Evolutionary conservation across 2,113 vertebrate species (phyloP).

Genomic region (Ageneiosus marmoratus): DNA sequence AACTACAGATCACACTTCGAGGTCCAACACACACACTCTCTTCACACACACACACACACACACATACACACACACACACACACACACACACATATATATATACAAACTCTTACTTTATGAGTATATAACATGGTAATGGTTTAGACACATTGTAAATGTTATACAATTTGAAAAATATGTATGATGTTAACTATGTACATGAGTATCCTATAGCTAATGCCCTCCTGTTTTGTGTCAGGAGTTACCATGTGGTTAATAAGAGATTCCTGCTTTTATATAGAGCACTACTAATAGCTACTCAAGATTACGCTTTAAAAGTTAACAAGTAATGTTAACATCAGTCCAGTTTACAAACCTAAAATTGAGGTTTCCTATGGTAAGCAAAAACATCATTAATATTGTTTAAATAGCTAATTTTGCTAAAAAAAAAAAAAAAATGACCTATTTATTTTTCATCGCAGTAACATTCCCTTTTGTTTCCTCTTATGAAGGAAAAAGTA

Average conservation of each 20-base stretch:
- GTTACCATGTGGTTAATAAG: background rate
- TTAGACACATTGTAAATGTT: background rate
- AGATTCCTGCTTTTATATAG: no score
- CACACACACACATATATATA: no score
- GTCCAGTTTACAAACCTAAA: no score
- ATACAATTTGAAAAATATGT: background rate
- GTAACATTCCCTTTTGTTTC: background rate
- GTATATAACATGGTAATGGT: background rate
- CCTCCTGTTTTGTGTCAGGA: background rate
- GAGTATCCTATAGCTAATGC: background rate
- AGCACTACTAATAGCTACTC: no score
- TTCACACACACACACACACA: background rate
- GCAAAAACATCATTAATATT: background rate
- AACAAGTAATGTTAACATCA: no score
- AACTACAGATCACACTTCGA: conserved; percentile 64
- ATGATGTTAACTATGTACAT: background rate
- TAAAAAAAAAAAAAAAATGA: no score
- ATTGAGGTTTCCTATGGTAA: no score
- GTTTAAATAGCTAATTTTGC: background rate
- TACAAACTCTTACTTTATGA: background rate
- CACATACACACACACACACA: background rate
- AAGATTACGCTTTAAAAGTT: no score
- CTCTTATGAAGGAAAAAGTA: conserved; percentile 58
- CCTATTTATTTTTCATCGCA: background rate
- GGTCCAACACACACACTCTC: conserved; percentile 53